A percentile compares a stretch with the other conserved stretches of the same genome.
Conservation (phyloP, 2,113 vertebrate genomes). For the Amblyopsis rosae region DNA sequence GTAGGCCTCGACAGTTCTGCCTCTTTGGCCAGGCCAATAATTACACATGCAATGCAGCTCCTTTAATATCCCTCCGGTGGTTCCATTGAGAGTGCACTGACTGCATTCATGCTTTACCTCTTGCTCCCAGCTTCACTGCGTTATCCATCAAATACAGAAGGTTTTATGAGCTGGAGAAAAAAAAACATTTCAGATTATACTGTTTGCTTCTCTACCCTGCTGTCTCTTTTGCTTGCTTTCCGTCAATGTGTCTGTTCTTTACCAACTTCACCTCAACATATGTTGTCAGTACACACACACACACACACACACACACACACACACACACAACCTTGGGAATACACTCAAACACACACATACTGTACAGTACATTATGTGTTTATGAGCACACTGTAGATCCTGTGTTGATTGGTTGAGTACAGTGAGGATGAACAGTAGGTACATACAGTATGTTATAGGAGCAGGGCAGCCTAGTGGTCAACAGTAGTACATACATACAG, state of each 20-base stretch:
- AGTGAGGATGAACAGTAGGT: no score
- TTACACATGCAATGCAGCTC: no score
- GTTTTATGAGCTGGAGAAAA: constrained; percentile 67
- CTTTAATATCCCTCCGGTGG: no score
- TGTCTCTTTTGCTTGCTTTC: constrained; percentile 31
- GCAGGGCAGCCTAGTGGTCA: no score
- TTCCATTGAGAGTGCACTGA: no score
- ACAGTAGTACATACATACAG: no score
- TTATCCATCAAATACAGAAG: constrained; percentile 49
- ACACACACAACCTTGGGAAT: neutral
- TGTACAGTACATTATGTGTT: neutral
- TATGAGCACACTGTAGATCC: neutral
- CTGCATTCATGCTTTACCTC: constrained; percentile 29
- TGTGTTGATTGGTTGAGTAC: no score
- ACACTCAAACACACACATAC: constrained; percentile 12
- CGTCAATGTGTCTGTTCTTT: constrained; percentile 4
- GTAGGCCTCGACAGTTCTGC: no score
- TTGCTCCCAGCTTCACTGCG: constrained; percentile 55
- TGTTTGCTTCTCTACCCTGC: constrained; percentile 34
- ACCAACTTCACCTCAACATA: neutral
- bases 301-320: constrained; percentile 8
- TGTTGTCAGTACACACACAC: no score
- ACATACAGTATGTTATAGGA: no score
- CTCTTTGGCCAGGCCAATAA: no score
- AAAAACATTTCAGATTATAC: constrained; percentile 67